Evolutionary conservation across 2,797 vertebrate genomes (phyloP).

Genomic region (Micromesistius poutassou): DNA sequence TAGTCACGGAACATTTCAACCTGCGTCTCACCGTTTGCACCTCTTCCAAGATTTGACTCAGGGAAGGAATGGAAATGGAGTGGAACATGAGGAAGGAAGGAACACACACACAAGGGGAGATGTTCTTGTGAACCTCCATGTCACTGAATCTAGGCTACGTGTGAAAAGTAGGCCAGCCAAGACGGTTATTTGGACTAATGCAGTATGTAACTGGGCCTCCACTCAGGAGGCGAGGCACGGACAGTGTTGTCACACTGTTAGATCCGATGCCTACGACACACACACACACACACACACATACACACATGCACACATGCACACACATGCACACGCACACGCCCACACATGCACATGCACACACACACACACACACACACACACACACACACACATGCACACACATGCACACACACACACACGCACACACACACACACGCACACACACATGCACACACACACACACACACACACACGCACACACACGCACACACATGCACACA

Average conservation of each 20-base stretch:
- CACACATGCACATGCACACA: slow-evolving; percentile 14
- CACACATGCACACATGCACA: not conserved
- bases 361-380: slow-evolving; percentile 14
- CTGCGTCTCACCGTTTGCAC: too few species aligned
- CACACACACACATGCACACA: not conserved
- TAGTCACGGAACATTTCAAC: too few species aligned
- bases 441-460: slow-evolving; percentile 17
- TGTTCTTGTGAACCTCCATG: too few species aligned
- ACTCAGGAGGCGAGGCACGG: slow-evolving; percentile 48
- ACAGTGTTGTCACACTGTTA: not conserved
- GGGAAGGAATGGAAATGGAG: too few species aligned
- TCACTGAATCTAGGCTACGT: too few species aligned
- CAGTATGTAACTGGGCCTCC: slow-evolving; percentile 59
- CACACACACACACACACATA: slow-evolving; percentile 11
- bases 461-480: slow-evolving; percentile 4
- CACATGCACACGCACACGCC: not conserved
- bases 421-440: not conserved
- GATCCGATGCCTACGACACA: not conserved
- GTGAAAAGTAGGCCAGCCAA: slow-evolving; percentile 37
- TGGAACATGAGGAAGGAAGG: too few species aligned
- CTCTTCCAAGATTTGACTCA: too few species aligned
- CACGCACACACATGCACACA: not conserved
- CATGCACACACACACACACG: not conserved
- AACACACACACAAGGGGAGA: too few species aligned
- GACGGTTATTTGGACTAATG: slow-evolving; percentile 53